Conservation (phyloP, 2,888 invertebrate species). For the Glyphotaelius pellucidus region DNA sequence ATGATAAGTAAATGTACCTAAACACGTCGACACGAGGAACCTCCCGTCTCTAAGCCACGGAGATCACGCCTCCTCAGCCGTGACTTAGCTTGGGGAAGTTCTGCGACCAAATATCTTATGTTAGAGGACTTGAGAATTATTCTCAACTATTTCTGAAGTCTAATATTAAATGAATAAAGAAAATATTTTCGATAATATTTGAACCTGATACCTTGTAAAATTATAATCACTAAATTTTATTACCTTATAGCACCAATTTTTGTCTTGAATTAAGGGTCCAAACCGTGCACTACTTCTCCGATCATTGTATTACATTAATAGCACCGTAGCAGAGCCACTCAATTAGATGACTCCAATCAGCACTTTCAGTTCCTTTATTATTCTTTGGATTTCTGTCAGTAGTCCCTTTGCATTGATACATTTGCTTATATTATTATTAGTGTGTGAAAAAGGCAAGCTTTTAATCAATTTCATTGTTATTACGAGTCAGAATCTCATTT, state of each 20-base stretch:
- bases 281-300: conserved; percentile 61
- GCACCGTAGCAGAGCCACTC: conserved; percentile 14
- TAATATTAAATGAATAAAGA: conserved; percentile 59
- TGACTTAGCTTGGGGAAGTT: conserved; percentile 50
- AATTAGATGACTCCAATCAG: background rate
- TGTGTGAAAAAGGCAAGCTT: background rate
- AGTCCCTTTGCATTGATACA: background rate
- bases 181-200: conserved; percentile 66
- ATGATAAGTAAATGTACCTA: conserved; percentile 65
- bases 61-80: conserved; percentile 54
- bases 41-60: conserved; percentile 42
- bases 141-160: conserved; percentile 52
- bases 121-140: conserved; percentile 40
- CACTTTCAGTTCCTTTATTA: background rate
- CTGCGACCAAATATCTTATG: conserved; percentile 51
- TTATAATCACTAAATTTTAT: conserved; percentile 65
- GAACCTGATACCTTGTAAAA: conserved; percentile 64
- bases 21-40: conserved; percentile 53
- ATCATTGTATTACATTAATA: conserved; percentile 26
- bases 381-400: background rate
- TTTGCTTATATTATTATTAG: conserved; percentile 18
- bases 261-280: conserved; percentile 66
- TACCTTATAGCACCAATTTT: conserved; percentile 66
- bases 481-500: background rate
- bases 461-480: background rate